These are phyloP conservation scores for Junco hyemalis DNA, from an alignment of 2,113 vertebrate genomes.

Conservation along the genomic window DNA sequence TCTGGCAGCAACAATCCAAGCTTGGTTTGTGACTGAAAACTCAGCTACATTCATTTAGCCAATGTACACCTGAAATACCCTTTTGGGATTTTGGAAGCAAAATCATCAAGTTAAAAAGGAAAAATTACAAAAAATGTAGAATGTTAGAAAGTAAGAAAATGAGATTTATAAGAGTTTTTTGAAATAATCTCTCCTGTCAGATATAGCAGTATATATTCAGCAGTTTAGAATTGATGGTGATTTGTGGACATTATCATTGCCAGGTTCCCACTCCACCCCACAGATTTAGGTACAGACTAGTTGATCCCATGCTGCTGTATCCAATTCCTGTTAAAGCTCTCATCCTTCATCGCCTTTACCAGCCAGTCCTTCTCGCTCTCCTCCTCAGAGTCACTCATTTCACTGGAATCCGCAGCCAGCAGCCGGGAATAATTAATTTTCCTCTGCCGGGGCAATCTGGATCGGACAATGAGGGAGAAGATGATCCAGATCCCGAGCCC, in stretches of 20 bases:
- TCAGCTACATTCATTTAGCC: not conserved
- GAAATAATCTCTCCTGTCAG: not conserved
- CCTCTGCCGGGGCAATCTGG: conserved; percentile 78
- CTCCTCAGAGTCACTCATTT: conserved; percentile 84
- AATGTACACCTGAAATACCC: not conserved
- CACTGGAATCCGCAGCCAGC: conserved; percentile 78
- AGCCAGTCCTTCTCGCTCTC: conserved; percentile 87
- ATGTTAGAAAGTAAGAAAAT: not conserved
- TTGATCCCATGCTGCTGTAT: not conserved
- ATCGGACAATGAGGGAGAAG: conserved; percentile 73
- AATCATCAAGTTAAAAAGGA: not conserved
- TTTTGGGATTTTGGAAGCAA: not conserved
- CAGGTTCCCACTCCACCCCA: not conserved
- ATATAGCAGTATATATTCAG: not conserved
- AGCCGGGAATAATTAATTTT: conserved; percentile 88
- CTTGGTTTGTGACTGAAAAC: not conserved
- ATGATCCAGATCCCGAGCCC: conserved; percentile 76
- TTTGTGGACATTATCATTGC: not conserved
- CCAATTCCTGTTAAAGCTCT: conserved; percentile 44
- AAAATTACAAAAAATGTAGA: not conserved
- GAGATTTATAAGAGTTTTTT: not conserved
- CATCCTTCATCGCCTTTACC: conserved; percentile 83
- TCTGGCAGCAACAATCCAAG: not conserved
- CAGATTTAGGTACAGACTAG: not conserved
- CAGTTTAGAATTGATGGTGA: not conserved